A percentile compares a stretch with the other conserved stretches of the same genome.
Conservation (phyloP, 1,140 invertebrate genomes). For the Rhysida immarginata region DNA sequence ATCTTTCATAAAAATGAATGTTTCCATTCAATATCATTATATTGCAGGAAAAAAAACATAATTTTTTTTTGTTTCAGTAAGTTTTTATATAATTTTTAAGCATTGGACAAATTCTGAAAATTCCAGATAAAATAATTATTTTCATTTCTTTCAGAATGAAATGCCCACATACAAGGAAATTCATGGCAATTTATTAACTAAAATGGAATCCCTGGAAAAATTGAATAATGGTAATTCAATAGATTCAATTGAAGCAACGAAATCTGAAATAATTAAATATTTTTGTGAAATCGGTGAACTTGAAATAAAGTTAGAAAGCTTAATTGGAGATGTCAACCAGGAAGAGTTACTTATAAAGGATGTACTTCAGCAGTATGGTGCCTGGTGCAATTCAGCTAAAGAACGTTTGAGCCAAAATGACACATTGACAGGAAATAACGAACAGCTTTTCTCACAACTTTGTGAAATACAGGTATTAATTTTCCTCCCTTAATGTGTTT, state of each 20-base stretch:
- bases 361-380: constrained; percentile 41
- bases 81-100: no score
- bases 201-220: constrained; percentile 61
- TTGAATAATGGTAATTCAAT: constrained; percentile 56
- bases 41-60: no score
- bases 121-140: no score
- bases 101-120: no score
- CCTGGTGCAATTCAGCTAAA: constrained; percentile 26
- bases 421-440: constrained; percentile 72
- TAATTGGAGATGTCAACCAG: constrained; percentile 49
- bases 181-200: constrained; percentile 54
- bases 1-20: no score
- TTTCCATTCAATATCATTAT: no score
- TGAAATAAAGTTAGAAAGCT: constrained; percentile 54
- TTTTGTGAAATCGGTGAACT: constrained; percentile 56
- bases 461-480: constrained; percentile 34
- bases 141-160: constrained; percentile 46
- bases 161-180: constrained; percentile 56
- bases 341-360: constrained; percentile 55
- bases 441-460: constrained; percentile 60
- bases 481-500: no score
- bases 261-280: constrained; percentile 52
- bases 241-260: constrained; percentile 48
- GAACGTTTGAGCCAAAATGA: constrained; percentile 80
- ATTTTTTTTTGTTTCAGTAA: no score